Conservation (phyloP, 2,888 invertebrate species). For the Caenorhabditis sp. region DNA sequence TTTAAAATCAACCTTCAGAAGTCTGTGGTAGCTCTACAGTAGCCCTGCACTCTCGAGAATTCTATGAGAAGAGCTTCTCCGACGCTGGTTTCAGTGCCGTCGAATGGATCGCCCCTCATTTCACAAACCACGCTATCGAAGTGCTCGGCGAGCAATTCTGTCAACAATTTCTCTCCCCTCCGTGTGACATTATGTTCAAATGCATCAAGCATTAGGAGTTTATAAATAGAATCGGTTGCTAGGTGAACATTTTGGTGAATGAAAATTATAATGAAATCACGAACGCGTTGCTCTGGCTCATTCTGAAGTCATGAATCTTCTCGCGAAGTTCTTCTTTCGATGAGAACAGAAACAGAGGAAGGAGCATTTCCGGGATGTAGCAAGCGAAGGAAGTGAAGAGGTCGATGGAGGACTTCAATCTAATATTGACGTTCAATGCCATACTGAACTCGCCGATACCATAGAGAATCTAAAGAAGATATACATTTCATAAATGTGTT, state of each 20-base stretch:
- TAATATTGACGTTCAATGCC: not conserved
- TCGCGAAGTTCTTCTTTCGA: constrained; percentile 3
- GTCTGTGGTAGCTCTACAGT: constrained; percentile 51
- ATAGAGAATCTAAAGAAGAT: not conserved
- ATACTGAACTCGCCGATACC: not conserved
- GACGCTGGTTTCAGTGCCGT: constrained; percentile 37
- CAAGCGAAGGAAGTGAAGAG: not conserved
- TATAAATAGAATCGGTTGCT: not conserved
- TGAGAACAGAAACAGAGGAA: not conserved
- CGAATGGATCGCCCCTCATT: constrained; percentile 62
- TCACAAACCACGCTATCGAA: constrained; percentile 39
- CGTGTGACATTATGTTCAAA: constrained; percentile 57
- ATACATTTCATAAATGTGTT: too few species aligned
- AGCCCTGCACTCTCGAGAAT: constrained; percentile 56
- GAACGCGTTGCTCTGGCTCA: not conserved
- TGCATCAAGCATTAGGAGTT: constrained; percentile 19
- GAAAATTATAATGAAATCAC: constrained; percentile 3
- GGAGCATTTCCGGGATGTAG: constrained; percentile 5
- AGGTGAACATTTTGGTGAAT: not conserved
- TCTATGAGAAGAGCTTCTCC: constrained; percentile 45
- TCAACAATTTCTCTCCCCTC: constrained; percentile 44
- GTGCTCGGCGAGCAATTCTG: constrained; percentile 50
- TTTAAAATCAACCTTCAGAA: constrained; percentile 15
- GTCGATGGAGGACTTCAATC: not conserved
- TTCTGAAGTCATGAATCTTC: not conserved